These are phyloP conservation scores for Podiceps cristatus DNA, from an alignment of 2,113 vertebrate species.

Conservation along the genomic window DNA sequence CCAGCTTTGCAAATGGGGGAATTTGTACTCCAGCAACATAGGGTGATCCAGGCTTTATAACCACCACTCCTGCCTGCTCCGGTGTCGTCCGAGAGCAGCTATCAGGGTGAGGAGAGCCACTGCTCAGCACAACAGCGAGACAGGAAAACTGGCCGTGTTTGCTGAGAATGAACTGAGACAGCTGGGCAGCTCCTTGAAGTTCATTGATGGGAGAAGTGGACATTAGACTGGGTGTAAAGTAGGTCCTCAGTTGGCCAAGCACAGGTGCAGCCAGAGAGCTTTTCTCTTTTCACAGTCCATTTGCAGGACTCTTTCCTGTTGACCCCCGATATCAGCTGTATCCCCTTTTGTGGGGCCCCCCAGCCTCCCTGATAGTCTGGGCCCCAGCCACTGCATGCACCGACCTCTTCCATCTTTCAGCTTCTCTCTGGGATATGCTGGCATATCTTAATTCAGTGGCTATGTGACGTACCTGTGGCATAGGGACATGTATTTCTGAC, in stretches of 20 bases:
- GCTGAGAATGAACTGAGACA: neutral
- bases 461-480: neutral
- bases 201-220: neutral
- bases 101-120: too few species aligned
- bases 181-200: neutral
- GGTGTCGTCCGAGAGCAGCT: neutral
- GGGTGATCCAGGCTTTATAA: neutral
- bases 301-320: neutral
- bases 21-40: neutral
- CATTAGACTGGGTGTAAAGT: neutral
- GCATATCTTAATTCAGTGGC: neutral
- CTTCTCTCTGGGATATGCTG: neutral
- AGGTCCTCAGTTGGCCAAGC: neutral
- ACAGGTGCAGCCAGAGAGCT: neutral
- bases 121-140: neutral
- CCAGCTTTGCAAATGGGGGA: neutral
- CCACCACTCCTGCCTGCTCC: neutral
- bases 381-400: neutral
- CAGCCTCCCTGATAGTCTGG: neutral
- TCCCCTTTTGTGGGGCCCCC: neutral
- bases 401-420: rapidly evolving
- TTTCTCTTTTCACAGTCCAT: neutral
- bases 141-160: neutral
- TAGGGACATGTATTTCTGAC: neutral
- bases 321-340: neutral